Evolutionary conservation across 2,113 vertebrate genomes (phyloP), one percentile per base, ranked within the genome.

Genomic region (Cyphomyrus discorhynchus): DNA sequence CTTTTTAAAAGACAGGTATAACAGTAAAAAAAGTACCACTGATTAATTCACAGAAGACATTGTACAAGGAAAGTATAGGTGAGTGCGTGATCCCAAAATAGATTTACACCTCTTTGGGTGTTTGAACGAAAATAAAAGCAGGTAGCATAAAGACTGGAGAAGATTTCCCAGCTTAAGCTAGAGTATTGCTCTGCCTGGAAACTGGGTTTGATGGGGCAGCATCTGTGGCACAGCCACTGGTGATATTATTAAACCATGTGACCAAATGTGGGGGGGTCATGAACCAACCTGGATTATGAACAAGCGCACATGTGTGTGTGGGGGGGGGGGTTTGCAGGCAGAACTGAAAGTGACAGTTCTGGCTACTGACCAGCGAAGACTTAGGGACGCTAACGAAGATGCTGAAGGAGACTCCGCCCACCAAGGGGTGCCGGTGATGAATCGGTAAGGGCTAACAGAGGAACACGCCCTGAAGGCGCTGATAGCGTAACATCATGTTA

Each of bases 31-130:
- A 93, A 93, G 88, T 90, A 89, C 42, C 52, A 77, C 56, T 90
- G 91, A 88, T 45, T 92, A 92, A 66, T 93, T 91, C 91, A 92
- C 91, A 92, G 77, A 93, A 90, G 92, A 92, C 39, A 89, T 46
- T 24, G 49, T 88, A 93, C 89, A 91, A 88, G 88, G 80, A 91
- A 89, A 92, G 84, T 45, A 10, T 89, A 49, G 90, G 24, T 88
- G 45, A 92, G 82, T 91, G 39, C 1, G 27, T 87, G 84, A 87
- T 74, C 89, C 83, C 42, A 58, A 50, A 31, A 80, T 24, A 13
- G 66, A 53, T 49, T 35, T 70, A 82, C 10, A 56, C 15, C 47
- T 77, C 46, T 58, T 53, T n/a, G 13, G 47, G n/a, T 52, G 84
- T 86, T 86, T 27, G 45, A 47, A 86, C 5, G 47, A 50, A 27